Percentiles rank a stretch among this genome's conserved stretches.
phyloP scores from a whole-genome alignment of 2,888 invertebrate genomes.

The Unio pictorum region DNA sequence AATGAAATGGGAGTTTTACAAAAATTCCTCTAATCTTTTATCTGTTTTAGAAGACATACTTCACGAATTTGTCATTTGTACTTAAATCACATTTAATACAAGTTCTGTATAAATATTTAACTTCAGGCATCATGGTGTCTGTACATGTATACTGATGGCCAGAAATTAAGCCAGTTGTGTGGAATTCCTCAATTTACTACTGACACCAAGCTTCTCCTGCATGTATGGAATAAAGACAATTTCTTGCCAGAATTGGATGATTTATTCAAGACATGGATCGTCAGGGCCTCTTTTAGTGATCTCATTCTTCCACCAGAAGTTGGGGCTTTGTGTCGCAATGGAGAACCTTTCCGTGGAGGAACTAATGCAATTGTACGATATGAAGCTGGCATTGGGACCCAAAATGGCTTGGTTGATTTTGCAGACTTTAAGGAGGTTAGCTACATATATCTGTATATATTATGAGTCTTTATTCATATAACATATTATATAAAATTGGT shows the following conservation, averaged over 20 bases:
- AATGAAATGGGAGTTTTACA: too few species aligned
- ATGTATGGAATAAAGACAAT: slow-evolving; percentile 49
- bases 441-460: too few species aligned
- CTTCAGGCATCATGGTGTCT: slow-evolving; percentile 47
- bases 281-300: slow-evolving; percentile 28
- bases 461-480: too few species aligned
- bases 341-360: slow-evolving; percentile 46
- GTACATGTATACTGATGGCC: slow-evolving; percentile 27
- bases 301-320: slow-evolving; percentile 40
- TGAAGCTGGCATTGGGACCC: slow-evolving; percentile 46
- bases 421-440: slow-evolving; percentile 36
- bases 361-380: slow-evolving; percentile 42
- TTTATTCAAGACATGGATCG: slow-evolving; percentile 28
- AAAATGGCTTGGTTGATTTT: slow-evolving; percentile 16
- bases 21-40: too few species aligned
- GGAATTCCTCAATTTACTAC: slow-evolving; percentile 38
- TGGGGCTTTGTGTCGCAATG: slow-evolving; percentile 40
- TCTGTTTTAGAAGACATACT: too few species aligned
- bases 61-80: too few species aligned
- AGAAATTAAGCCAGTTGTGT: slow-evolving; percentile 30
- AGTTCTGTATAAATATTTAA: neutral
- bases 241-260: slow-evolving; percentile 26
- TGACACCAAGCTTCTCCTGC: slow-evolving; percentile 35
- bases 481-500: too few species aligned
- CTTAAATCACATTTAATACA: too few species aligned